phyloP scores from a whole-genome alignment of 2,888 invertebrate species.

The Tenthredo notha region DNA sequence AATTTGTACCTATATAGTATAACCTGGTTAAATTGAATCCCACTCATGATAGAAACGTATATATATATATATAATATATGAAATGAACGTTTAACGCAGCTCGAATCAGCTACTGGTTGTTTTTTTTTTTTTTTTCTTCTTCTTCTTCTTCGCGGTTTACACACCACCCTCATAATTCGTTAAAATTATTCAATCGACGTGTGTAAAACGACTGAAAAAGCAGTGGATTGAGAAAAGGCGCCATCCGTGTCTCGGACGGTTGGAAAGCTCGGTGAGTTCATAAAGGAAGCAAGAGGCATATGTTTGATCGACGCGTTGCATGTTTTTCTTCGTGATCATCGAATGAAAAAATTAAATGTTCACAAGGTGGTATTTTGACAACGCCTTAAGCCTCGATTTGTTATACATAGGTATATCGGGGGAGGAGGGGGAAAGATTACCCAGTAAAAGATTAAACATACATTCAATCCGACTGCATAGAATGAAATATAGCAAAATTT shows the following conservation, averaged over 20 bases:
- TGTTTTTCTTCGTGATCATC: constrained; percentile 34
- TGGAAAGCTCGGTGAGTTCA: not conserved
- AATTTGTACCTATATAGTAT: not conserved
- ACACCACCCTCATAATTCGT: not conserved
- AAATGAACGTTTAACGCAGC: not conserved
- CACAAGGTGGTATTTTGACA: constrained; percentile 20
- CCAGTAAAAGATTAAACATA: not conserved
- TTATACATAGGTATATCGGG: not conserved
- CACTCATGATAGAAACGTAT: not conserved
- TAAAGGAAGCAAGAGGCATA: not conserved
- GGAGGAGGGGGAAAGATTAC: not conserved
- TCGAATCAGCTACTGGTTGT: not conserved
- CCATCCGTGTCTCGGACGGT: not conserved
- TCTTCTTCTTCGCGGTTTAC: too few relatives aligned
- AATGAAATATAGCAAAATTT: not conserved
- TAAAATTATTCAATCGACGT: not conserved
- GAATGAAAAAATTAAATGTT: not conserved
- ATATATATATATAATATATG: too few relatives aligned
- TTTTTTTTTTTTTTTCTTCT: not conserved
- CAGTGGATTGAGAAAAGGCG: not conserved
- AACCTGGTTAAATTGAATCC: not conserved
- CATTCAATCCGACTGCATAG: not conserved
- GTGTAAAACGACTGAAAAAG: not conserved
- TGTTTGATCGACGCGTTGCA: constrained; percentile 39
- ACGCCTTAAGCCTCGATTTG: constrained; percentile 14